These are phyloP conservation scores for Rhagoletis zephyria DNA, from an alignment of 1,140 invertebrate genomes.

Conservation along the genomic window DNA sequence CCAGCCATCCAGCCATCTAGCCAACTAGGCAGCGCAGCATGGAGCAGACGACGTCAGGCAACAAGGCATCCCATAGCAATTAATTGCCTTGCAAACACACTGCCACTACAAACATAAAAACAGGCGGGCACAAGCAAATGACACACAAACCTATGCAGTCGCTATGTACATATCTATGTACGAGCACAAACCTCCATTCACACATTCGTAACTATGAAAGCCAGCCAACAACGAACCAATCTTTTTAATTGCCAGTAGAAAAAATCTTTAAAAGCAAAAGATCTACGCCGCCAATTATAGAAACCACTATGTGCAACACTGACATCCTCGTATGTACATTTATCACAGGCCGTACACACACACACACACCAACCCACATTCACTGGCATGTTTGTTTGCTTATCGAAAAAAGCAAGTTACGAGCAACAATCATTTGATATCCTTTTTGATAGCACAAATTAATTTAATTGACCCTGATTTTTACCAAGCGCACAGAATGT, in stretches of 20 bases:
- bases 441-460: conserved; percentile 52
- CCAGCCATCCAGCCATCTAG: not conserved
- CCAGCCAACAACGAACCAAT: not conserved
- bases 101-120: not conserved
- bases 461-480: conserved; percentile 53
- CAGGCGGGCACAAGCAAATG: not conserved
- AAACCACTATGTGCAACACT: not conserved
- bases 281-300: conserved; percentile 41
- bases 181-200: not conserved
- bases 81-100: conserved; percentile 33
- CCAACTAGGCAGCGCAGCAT: not conserved
- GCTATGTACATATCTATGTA: not conserved
- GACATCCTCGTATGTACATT: not conserved
- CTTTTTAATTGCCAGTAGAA: conserved; percentile 48
- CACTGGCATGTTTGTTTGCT: not conserved
- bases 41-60: not conserved
- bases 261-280: conserved; percentile 45
- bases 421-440: conserved; percentile 48
- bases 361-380: not conserved
- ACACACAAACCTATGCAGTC: not conserved
- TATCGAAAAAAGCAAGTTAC: conserved; percentile 6
- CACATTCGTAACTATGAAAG: not conserved
- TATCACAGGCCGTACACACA: conserved; percentile 1
- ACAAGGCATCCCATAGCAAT: conserved; percentile 8
- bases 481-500: conserved; percentile 29